Conservation (phyloP, 2,797 vertebrate genomes). For the Chrosomus eos region DNA sequence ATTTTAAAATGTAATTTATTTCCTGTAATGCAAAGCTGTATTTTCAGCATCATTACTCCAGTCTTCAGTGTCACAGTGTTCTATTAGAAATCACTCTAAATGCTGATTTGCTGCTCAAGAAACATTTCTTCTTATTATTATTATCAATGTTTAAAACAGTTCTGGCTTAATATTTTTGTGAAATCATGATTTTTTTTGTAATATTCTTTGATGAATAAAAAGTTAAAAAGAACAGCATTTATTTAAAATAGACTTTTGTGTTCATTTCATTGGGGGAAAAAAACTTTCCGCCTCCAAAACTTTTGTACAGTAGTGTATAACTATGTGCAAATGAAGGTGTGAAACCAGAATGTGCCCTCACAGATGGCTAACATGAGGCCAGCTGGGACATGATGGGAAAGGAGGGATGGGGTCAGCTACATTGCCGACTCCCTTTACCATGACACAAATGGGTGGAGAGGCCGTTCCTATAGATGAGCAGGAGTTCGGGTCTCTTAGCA, state of each 20-base stretch:
- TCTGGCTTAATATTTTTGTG: too few relatives aligned
- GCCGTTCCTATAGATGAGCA: conserved; percentile 74
- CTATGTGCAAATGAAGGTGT: conserved; percentile 52
- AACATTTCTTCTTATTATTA: neutral
- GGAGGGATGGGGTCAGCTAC: conserved; percentile 61
- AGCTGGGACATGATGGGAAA: conserved; percentile 48
- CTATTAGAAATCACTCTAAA: neutral
- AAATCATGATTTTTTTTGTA: neutral
- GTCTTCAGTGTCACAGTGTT: neutral
- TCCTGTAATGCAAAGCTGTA: neutral
- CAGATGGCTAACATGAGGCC: conserved; percentile 73
- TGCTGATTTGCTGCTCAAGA: neutral
- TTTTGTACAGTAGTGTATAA: neutral
- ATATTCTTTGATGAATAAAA: neutral
- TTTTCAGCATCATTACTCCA: neutral
- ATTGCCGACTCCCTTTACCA: conserved; percentile 72
- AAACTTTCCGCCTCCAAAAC: neutral
- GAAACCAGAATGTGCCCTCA: conserved; percentile 49
- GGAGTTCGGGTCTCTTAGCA: conserved; percentile 78
- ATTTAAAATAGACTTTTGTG: neutral
- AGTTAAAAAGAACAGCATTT: neutral
- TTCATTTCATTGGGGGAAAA: neutral
- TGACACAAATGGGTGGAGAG: conserved; percentile 75
- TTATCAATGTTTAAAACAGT: neutral
- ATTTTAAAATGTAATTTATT: neutral